phyloP scores from a whole-genome alignment of 1,140 invertebrate genomes.

The Drosophila miranda region DNA sequence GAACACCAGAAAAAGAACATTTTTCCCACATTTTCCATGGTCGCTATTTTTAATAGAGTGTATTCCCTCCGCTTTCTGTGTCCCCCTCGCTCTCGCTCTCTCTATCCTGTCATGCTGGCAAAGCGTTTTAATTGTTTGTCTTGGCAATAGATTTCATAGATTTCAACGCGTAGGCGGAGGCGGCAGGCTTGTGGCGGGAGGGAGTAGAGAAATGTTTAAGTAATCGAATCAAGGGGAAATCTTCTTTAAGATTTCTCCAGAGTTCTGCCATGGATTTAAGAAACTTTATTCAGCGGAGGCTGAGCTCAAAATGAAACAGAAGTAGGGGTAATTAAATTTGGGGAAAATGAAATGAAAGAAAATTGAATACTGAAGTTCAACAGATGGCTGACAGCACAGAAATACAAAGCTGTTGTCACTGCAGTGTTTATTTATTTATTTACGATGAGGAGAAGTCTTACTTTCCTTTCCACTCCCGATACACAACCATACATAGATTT shows the following conservation, averaged over 20 bases:
- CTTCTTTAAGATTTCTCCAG: constrained; percentile 38
- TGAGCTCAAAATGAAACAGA: constrained; percentile 3
- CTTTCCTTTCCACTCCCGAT: too few relatives aligned
- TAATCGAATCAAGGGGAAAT: constrained; percentile 43
- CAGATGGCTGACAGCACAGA: too few relatives aligned
- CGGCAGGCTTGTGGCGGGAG: too few relatives aligned
- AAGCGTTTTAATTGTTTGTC: constrained; percentile 56
- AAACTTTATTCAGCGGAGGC: constrained; percentile 23
- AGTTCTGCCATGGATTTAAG: constrained; percentile 25
- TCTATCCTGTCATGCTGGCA: constrained; percentile 33
- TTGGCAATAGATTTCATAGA: constrained; percentile 38
- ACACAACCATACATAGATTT: too few relatives aligned
- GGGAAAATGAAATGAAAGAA: constrained; percentile 11
- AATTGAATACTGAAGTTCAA: background rate
- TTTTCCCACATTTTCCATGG: constrained; percentile 29
- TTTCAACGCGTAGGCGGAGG: too few relatives aligned
- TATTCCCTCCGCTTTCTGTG: background rate
- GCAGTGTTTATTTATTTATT: too few relatives aligned
- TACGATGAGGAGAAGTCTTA: too few relatives aligned
- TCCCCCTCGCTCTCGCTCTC: background rate
- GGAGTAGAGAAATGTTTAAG: constrained; percentile 24
- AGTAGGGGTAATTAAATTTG: constrained; percentile 33
- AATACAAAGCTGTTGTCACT: too few relatives aligned
- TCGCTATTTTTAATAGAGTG: constrained; percentile 41
- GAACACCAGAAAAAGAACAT: constrained; percentile 29